Evolutionary conservation across 1,140 invertebrate genomes (phyloP).

Genomic region (Melipona quadrifasciata): DNA sequence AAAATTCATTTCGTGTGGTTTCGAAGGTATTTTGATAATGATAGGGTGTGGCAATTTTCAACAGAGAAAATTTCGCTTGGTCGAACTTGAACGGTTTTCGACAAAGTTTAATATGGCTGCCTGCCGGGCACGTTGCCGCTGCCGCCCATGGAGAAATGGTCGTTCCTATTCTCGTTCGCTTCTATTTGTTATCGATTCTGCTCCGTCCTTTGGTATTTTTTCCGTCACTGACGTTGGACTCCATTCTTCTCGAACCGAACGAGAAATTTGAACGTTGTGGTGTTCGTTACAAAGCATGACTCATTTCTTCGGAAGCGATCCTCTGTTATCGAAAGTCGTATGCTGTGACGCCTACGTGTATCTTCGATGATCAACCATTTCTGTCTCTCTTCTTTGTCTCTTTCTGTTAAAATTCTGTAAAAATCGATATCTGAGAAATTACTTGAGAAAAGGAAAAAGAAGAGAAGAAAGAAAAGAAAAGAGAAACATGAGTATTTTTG

Average conservation of each 20-base stretch:
- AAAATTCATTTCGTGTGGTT: not conserved
- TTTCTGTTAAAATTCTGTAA: not conserved
- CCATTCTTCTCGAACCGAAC: not conserved
- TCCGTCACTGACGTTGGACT: not conserved
- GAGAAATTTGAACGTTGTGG: conserved; percentile 3
- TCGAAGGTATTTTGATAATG: not conserved
- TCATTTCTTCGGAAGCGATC: conserved; percentile 36
- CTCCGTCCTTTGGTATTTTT: not conserved
- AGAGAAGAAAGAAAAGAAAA: too few relatives aligned
- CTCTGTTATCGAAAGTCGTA: conserved; percentile 8
- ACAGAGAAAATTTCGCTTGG: conserved; percentile 29
- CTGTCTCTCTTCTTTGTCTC: not conserved
- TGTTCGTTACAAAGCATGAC: conserved; percentile 24
- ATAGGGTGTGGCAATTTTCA: conserved; percentile 48
- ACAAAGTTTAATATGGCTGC: conserved; percentile 63
- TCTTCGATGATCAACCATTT: not conserved
- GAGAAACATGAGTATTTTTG: not conserved
- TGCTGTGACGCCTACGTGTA: not conserved
- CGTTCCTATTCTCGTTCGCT: conserved; percentile 35
- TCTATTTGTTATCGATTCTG: conserved; percentile 1
- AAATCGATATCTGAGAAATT: too few relatives aligned
- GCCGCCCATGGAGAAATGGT: conserved; percentile 53
- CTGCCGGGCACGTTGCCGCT: conserved; percentile 56
- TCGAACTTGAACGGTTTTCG: conserved; percentile 55
- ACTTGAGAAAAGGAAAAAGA: not conserved